A percentile compares a stretch with the other conserved stretches of the same genome.
Conservation (phyloP, 2,888 invertebrate species). For the Amphiduros pacificus region DNA sequence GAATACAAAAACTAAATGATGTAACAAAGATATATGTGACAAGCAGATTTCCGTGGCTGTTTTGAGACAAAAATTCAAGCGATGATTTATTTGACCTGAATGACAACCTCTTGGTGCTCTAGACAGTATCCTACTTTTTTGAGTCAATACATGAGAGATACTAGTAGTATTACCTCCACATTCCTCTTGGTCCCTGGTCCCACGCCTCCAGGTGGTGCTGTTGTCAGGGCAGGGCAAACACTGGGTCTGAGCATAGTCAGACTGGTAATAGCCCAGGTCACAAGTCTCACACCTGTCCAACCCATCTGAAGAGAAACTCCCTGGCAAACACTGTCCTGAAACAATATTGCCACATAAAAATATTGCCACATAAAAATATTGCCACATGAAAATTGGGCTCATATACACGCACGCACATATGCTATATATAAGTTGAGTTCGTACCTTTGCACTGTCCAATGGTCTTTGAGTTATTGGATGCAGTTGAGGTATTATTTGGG, state of each 20-base stretch:
- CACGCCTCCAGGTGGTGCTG: conserved; percentile 58
- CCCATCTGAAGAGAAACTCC: conserved; percentile 58
- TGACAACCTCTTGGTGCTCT: too few relatives aligned
- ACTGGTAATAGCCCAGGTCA: conserved; percentile 55
- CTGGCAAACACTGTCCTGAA: conserved; percentile 60
- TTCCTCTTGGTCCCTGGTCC: conserved; percentile 57
- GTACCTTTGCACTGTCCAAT: conserved; percentile 59
- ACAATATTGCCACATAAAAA: too few relatives aligned
- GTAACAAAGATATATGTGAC: too few relatives aligned
- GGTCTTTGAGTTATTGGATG: conserved; percentile 59
- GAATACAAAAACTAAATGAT: too few relatives aligned
- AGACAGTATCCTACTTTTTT: too few relatives aligned
- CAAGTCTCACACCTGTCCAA: conserved; percentile 61
- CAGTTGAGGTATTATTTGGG: conserved; percentile 66
- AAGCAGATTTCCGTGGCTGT: too few relatives aligned
- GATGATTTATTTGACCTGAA: too few relatives aligned
- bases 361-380: neutral
- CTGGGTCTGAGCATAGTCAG: conserved; percentile 50
- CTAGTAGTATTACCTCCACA: conserved; percentile 64
- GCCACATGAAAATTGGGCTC: too few relatives aligned
- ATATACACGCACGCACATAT: too few relatives aligned
- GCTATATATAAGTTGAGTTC: too few relatives aligned
- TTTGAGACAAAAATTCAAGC: too few relatives aligned
- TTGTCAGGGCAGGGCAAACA: conserved; percentile 56
- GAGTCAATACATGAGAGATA: conserved; percentile 18